Evolutionary conservation across 2,113 vertebrate genomes (phyloP).

Genomic region (Parus major): DNA sequence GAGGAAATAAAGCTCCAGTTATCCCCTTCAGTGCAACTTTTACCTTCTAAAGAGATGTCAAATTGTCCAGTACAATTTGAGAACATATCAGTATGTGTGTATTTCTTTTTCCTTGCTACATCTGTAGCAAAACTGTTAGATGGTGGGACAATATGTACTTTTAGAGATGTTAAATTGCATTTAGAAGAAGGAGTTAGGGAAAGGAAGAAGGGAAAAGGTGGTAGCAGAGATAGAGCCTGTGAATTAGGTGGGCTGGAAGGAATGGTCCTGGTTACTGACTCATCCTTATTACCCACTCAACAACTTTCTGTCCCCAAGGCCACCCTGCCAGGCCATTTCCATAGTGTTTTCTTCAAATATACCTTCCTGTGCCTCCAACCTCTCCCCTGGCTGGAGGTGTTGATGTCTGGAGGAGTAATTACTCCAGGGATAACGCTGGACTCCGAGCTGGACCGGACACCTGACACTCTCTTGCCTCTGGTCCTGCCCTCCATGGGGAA

Average conservation of each 20-base stretch:
- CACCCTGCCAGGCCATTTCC: not conserved
- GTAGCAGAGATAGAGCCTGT: not conserved
- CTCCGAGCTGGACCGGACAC: not conserved
- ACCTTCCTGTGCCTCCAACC: not conserved
- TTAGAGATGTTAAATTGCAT: not conserved
- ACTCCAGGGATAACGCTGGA: not conserved
- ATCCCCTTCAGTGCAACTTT: not conserved
- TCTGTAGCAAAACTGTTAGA: not conserved
- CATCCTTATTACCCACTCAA: not conserved
- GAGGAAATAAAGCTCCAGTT: not conserved
- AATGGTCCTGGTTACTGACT: not conserved
- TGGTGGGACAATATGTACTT: not conserved
- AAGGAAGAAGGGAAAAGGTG: not conserved
- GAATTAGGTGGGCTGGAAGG: not conserved
- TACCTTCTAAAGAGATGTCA: not conserved
- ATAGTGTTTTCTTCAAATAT: not conserved
- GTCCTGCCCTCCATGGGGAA: slow-evolving; percentile 22
- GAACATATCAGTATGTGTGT: not conserved
- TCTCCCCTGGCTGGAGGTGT: not conserved
- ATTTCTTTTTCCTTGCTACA: not conserved
- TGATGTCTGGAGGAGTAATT: not conserved
- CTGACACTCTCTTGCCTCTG: not conserved
- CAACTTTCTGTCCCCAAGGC: not conserved
- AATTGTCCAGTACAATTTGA: not conserved
- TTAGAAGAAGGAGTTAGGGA: not conserved